Conservation (phyloP, 2,113 vertebrate species). For the Rhinolophus ferrumequinum region DNA sequence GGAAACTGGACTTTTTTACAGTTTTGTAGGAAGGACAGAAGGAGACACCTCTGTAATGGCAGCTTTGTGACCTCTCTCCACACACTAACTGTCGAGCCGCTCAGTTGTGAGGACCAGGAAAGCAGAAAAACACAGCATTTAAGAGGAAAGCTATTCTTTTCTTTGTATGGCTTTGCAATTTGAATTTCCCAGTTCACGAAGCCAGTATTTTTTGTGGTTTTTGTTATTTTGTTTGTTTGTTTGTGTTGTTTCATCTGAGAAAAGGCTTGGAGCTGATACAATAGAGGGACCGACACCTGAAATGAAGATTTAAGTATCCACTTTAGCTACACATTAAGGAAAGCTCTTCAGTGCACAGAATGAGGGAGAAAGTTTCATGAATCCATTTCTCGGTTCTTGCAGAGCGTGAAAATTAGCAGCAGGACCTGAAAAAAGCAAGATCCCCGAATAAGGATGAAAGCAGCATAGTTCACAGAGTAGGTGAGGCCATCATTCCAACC, state of each 20-base stretch:
- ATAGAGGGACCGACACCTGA: background rate
- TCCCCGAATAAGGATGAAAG: too few species aligned
- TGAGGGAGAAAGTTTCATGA: background rate
- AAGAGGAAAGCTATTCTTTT: background rate
- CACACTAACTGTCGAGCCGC: background rate
- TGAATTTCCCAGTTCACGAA: background rate
- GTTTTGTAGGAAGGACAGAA: background rate
- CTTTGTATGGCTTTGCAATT: background rate
- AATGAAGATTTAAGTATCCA: background rate
- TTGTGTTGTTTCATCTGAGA: background rate
- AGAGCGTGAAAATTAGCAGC: background rate
- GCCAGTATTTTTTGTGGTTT: background rate
- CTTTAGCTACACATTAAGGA: background rate
- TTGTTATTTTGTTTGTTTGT: background rate
- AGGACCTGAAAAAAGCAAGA: too few species aligned
- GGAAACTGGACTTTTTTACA: fast-evolving
- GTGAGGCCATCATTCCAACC: background rate
- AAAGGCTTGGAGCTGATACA: background rate
- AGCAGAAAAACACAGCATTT: background rate
- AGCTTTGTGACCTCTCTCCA: background rate
- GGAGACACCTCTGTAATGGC: background rate
- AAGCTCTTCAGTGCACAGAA: background rate
- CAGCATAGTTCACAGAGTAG: too few species aligned
- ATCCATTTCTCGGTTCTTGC: background rate
- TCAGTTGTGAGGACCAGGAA: background rate